These are phyloP conservation scores for Motacilla alba DNA, from an alignment of 2,113 vertebrate species.

Conservation along the genomic window DNA sequence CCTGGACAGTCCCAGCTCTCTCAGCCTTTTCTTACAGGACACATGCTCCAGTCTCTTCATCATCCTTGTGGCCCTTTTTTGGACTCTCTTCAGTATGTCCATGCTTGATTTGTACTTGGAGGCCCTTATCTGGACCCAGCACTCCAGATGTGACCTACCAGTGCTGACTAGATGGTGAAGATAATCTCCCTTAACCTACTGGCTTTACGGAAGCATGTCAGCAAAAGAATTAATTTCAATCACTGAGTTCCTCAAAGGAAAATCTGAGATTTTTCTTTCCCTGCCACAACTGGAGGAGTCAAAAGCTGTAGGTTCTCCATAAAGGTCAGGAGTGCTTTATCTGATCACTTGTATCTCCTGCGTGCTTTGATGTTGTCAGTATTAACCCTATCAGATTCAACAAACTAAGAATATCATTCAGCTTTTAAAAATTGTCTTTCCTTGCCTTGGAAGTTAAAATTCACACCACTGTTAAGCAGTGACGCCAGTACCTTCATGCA, in stretches of 20 bases:
- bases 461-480: neutral
- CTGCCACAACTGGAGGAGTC: neutral
- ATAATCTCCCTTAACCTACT: neutral
- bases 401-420: neutral
- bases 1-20: neutral
- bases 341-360: neutral
- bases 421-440: neutral
- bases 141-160: neutral
- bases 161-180: neutral
- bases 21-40: neutral
- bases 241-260: neutral
- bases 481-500: neutral
- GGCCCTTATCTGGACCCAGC: neutral
- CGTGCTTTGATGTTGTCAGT: neutral
- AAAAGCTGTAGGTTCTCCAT: neutral
- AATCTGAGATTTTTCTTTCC: neutral
- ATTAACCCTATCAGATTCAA: neutral
- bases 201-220: neutral
- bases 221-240: neutral
- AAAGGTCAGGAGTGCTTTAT: neutral
- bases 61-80: neutral
- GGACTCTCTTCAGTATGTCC: neutral
- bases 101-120: neutral
- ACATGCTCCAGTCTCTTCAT: neutral
- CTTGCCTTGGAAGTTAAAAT: neutral